phyloP scores from a whole-genome alignment of 2,888 invertebrate genomes.

The Andrena trimmerana region DNA sequence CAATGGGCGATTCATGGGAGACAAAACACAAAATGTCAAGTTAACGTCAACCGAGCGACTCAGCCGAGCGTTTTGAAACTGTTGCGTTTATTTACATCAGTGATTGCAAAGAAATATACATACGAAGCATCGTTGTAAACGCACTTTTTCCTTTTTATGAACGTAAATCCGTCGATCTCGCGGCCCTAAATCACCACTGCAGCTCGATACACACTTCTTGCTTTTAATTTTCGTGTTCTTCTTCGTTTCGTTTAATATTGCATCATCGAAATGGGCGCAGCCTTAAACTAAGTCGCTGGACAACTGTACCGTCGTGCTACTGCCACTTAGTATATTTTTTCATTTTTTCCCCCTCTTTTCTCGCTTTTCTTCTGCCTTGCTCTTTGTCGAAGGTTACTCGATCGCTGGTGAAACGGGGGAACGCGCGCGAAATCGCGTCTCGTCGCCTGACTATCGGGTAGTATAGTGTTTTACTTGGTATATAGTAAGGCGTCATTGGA shows the following conservation, averaged over 20 bases:
- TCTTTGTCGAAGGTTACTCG: background rate
- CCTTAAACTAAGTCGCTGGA: conserved; percentile 45
- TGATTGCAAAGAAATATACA: conserved; percentile 69
- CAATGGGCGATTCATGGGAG: background rate
- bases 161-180: background rate
- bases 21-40: conserved; percentile 30
- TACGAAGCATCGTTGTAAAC: conserved; percentile 72
- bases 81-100: conserved; percentile 68
- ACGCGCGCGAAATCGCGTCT: conserved; percentile 14
- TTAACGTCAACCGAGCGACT: conserved; percentile 25
- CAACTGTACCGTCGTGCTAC: conserved; percentile 21
- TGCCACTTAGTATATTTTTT: conserved; percentile 9
- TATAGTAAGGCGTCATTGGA: conserved; percentile 47
- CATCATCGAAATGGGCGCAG: conserved; percentile 37
- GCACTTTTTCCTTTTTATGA: conserved; percentile 27
- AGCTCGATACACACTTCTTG: background rate
- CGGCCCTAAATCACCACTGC: background rate
- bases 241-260: conserved; percentile 26
- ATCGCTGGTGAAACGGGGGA: conserved; percentile 15
- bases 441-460: conserved; percentile 3
- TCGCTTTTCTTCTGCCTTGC: no score
- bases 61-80: conserved; percentile 58
- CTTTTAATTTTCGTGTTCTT: background rate
- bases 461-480: conserved; percentile 27
- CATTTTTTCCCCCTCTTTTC: background rate